Evolutionary conservation across 2,888 invertebrate genomes (phyloP), one percentile per base, ranked within the genome.

Genomic region (Spisula solida): DNA sequence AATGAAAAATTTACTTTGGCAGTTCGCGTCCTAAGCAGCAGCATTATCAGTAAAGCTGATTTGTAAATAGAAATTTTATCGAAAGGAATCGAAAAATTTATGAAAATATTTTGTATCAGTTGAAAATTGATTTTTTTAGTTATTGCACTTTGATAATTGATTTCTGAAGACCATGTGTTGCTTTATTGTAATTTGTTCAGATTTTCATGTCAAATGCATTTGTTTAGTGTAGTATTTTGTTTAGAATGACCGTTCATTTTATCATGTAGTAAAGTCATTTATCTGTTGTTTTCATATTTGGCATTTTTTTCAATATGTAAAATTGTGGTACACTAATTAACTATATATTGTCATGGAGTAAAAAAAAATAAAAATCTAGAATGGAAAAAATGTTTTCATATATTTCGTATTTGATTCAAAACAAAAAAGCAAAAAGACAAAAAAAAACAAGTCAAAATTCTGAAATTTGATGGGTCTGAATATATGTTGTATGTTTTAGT

Each of bases 61-160:
- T 87, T 92, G 92, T 92, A 92, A 90, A 92, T 92, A 92, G 88
- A 89, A 92, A 90, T 88, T 92, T 91, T 91, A 88, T 92, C 92
- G 90, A 92, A 90, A 92, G 87, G 87, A 87, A 91, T 91, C 88
- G 90, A 88, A 92, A 88, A 89, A 80, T 80, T 88, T 66, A 75
- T 47, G 81, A n/a, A 88, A 88, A 85, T 55, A 85, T 31, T 88
- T 83, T 89, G 82, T 86, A 82, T 81, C 18, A 66, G 82, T 81
- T 85, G 51, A 81, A 70, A 83, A 79, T 80, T 34, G 41, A 34
- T 31, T 84, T 70, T 85, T 87, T 86, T 47, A 87, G 79, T 81
- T 41, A 90, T 55, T 91, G 88, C 91, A 91, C 88, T 91, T 41
- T 89, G 91, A 87, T 89, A 91, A 87, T 85, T 85, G 75, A 88